Evolutionary conservation across 1,140 invertebrate species (phyloP).

Genomic region (Nilaparvata lugens): DNA sequence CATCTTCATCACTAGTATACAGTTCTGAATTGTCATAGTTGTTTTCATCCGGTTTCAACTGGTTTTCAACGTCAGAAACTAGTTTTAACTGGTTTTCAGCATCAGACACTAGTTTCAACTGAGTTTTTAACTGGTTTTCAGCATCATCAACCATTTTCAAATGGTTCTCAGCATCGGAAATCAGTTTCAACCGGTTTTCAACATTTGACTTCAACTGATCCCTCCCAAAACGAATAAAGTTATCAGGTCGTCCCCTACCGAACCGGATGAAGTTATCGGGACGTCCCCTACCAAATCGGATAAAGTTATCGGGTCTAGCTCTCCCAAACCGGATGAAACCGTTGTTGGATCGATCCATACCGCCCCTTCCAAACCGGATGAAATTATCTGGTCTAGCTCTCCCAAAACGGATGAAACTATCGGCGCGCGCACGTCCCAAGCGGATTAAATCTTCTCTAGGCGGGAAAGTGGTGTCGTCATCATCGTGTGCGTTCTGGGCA

Average conservation of each 20-base stretch:
- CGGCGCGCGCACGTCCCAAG: constrained; percentile 14
- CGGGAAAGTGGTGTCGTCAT: constrained; percentile 8
- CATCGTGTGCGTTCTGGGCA: constrained; percentile 1
- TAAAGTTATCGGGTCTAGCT: constrained; percentile 3
- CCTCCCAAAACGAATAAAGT: constrained; percentile 10
- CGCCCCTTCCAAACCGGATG: constrained; percentile 4
- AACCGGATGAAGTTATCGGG: not conserved
- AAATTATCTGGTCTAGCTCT: constrained; percentile 14
- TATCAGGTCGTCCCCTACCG: constrained; percentile 2
- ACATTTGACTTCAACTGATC: not conserved
- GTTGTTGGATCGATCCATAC: constrained; percentile 19
- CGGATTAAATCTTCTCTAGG: constrained; percentile 7
- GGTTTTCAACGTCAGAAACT: too few relatives aligned
- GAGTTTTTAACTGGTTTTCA: too few relatives aligned
- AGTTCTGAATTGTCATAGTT: not conserved
- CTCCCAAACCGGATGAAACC: constrained; percentile 22
- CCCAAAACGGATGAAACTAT: constrained; percentile 25
- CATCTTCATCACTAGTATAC: too few relatives aligned
- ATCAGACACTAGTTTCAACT: too few relatives aligned
- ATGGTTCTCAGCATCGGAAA: too few relatives aligned
- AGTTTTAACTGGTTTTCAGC: too few relatives aligned
- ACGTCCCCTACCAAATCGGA: constrained; percentile 4
- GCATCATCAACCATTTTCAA: too few relatives aligned
- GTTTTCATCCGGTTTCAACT: not conserved
- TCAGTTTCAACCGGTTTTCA: too few relatives aligned